Conservation (phyloP, 2,797 vertebrate species). For the Coendou prehensilis region DNA sequence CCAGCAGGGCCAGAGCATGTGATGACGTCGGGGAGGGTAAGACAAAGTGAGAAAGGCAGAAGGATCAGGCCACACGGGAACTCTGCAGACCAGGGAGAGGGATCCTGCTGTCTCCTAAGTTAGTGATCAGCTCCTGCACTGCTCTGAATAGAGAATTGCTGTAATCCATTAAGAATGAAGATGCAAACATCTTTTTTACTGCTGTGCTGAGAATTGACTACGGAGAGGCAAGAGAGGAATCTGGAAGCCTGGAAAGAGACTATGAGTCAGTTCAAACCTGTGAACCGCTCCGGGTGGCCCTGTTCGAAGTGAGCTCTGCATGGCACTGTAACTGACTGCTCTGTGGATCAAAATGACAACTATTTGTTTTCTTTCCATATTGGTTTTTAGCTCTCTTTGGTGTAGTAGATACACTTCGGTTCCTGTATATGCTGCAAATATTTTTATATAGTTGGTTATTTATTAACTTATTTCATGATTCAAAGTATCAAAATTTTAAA, state of each 20-base stretch:
- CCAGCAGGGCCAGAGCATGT: neutral
- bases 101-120: neutral
- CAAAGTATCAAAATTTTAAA: neutral
- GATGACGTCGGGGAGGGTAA: neutral
- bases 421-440: neutral
- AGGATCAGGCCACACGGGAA: neutral
- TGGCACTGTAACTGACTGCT: neutral
- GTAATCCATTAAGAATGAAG: neutral
- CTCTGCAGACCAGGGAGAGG: neutral
- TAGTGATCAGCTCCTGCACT: neutral
- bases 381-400: neutral
- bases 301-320: neutral
- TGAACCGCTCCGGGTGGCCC: neutral
- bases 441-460: slow-evolving; percentile 40
- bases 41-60: neutral
- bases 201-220: neutral
- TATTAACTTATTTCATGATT: slow-evolving; percentile 45
- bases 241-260: neutral
- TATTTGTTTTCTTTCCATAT: neutral
- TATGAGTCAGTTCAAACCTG: neutral
- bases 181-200: neutral
- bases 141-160: neutral
- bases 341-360: neutral
- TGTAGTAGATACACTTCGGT: neutral
- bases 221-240: neutral